phyloP scores from a whole-genome alignment of 2,797 vertebrate species.

The Eptatretus atami region DNA sequence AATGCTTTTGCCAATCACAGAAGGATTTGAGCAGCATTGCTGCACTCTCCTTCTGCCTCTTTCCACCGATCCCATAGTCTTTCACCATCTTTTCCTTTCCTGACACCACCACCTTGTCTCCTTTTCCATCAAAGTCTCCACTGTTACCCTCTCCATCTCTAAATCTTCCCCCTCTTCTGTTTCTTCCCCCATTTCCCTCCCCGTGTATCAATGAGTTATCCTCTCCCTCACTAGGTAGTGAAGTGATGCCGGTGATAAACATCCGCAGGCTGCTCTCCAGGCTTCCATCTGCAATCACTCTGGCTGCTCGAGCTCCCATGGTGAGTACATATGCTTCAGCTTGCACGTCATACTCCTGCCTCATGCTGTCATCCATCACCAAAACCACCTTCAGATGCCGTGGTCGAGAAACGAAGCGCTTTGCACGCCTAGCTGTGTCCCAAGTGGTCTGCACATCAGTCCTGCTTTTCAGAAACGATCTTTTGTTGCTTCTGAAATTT shows the following conservation, averaged over 20 bases:
- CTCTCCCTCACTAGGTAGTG: no score
- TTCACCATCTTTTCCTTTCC: constrained; percentile 44
- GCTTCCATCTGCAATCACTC: constrained; percentile 69
- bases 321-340: constrained; percentile 74
- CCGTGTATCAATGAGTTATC: no score
- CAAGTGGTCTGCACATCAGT: background rate
- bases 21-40: constrained; percentile 76
- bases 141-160: no score
- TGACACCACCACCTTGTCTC: constrained; percentile 15
- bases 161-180: no score
- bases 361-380: constrained; percentile 67
- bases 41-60: constrained; percentile 57
- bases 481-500: no score
- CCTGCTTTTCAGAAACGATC: no score
- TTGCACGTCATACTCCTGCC: constrained; percentile 47
- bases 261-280: constrained; percentile 83
- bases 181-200: no score
- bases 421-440: background rate
- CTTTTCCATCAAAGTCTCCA: no score
- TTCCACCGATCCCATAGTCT: constrained; percentile 5
- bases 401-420: constrained; percentile 25
- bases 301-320: constrained; percentile 57
- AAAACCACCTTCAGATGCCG: constrained; percentile 77
- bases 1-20: constrained; percentile 91
- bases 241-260: constrained; percentile 39